Evolutionary conservation across 2,797 vertebrate species (phyloP), one percentile per base, ranked within the genome.

Genomic region (Enteromius anoplus): DNA sequence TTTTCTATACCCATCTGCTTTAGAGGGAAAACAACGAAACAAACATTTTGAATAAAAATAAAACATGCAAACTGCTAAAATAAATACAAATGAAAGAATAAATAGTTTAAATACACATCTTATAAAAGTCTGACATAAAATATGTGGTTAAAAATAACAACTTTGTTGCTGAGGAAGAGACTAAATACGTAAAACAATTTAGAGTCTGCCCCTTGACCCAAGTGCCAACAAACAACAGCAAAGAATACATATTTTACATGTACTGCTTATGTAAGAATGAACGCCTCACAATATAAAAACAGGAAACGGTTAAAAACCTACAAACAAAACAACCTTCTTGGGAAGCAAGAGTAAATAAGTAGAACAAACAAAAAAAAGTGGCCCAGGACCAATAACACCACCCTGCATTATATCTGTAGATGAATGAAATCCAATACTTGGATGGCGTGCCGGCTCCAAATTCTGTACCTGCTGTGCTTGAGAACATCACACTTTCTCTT

Each of bases 121-220:
- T 62, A 29, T 15, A 10, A 65, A 65, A 34, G 32, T 19, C 64
- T 65, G 62, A 17, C 12, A 32, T 34, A 65, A 66, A 11, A 37
- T 15, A 29, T 62, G 23, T 23, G 5, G 23, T 62, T 29, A 8
- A 64, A 12, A 80, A 85, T 45, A 80, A 84, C 34, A 84, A 68
- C 42, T 76, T 84, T 19, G 86, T 40, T 71, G 81, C 73, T 64
- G 58, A 69, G 12, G 26, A 69, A 34, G 17, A 73, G 68, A 85
- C 55, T 88, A 89, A 88, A 23, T 83, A 78, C 85, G 11, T 11
- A 14, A 91, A 92, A 90, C 90, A 88, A 90, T 89, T 89, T 82
- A 84, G 87, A 88, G 23, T 60, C 14, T 26, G 58, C 11, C 23
- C 58, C 23, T 6, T 11, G 23, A 62, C 14, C 58, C 4, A 26